phyloP scores from a whole-genome alignment of 2,888 invertebrate genomes.

The Drosophila mayaguana region DNA sequence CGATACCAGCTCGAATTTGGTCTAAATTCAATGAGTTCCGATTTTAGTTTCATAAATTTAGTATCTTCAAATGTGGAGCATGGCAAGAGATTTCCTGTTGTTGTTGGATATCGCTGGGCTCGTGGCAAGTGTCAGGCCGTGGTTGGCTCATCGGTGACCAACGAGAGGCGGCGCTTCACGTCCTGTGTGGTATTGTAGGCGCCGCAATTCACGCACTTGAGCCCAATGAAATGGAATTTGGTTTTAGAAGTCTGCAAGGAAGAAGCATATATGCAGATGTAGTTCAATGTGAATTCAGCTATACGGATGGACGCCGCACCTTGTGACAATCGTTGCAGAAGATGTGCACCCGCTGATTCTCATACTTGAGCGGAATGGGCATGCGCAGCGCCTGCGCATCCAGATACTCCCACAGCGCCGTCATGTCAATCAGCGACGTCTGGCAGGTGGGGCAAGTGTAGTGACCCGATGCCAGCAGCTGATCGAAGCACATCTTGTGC shows the following conservation, averaged over 20 bases:
- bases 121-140: conserved; percentile 76
- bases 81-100: conserved; percentile 76
- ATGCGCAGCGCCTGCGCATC: conserved; percentile 93
- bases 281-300: no score
- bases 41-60: conserved; percentile 56
- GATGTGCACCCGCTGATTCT: conserved; percentile 92
- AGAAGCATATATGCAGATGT: background rate
- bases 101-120: conserved; percentile 36
- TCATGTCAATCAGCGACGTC: conserved; percentile 95
- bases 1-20: conserved; percentile 82
- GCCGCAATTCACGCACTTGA: conserved; percentile 94
- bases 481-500: conserved; percentile 94
- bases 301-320: conserved; percentile 85
- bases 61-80: conserved; percentile 66
- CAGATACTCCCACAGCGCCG: conserved; percentile 89
- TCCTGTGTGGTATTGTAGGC: conserved; percentile 95
- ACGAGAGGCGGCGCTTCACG: conserved; percentile 83
- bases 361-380: conserved; percentile 94
- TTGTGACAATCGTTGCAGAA: conserved; percentile 97
- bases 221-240: conserved; percentile 94
- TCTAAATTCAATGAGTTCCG: conserved; percentile 78
- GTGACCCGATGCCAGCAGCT: conserved; percentile 90
- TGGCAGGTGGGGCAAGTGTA: conserved; percentile 96
- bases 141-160: conserved; percentile 82
- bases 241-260: conserved; percentile 90